A percentile compares a stretch with the other conserved stretches of the same genome.
Conservation (phyloP, 2,797 vertebrate genomes). For the Cuculus canorus region DNA sequence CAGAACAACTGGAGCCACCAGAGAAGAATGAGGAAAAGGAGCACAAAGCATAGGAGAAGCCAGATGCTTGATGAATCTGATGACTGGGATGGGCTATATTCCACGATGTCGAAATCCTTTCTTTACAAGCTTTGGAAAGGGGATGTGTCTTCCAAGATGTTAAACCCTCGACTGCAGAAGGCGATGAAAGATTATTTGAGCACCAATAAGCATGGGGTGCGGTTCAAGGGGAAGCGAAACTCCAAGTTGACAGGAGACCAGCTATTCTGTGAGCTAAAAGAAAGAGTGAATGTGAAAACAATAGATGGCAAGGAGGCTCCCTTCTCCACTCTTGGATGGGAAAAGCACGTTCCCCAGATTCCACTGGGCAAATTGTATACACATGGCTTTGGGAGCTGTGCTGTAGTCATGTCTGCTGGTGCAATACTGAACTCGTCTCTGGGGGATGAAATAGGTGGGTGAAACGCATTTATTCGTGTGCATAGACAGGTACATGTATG, state of each 20-base stretch:
- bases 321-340: conserved; percentile 90
- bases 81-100: conserved; percentile 84
- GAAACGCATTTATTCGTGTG: neutral
- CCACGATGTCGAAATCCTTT: conserved; percentile 87
- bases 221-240: conserved; percentile 81
- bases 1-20: conserved; percentile 42
- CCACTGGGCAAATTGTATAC: conserved; percentile 82
- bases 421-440: conserved; percentile 94
- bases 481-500: neutral
- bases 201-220: conserved; percentile 91
- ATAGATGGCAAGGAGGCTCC: conserved; percentile 92
- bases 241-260: conserved; percentile 75
- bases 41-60: conserved; percentile 36
- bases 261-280: conserved; percentile 89
- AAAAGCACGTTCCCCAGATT: conserved; percentile 83
- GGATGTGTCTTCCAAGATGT: conserved; percentile 86
- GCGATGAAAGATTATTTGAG: conserved; percentile 91
- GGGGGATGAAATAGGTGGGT: conserved; percentile 97
- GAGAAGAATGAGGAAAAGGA: conserved; percentile 60
- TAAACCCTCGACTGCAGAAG: conserved; percentile 92
- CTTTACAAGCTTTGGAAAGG: conserved; percentile 91
- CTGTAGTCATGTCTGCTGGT: conserved; percentile 95
- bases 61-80: conserved; percentile 70
- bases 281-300: conserved; percentile 82
- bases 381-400: conserved; percentile 85